A percentile compares a stretch with the other conserved stretches of the same genome.
These are phyloP conservation scores for Eutolmus rufibarbis DNA, from an alignment of 2,888 invertebrate species.

Conservation along the genomic window DNA sequence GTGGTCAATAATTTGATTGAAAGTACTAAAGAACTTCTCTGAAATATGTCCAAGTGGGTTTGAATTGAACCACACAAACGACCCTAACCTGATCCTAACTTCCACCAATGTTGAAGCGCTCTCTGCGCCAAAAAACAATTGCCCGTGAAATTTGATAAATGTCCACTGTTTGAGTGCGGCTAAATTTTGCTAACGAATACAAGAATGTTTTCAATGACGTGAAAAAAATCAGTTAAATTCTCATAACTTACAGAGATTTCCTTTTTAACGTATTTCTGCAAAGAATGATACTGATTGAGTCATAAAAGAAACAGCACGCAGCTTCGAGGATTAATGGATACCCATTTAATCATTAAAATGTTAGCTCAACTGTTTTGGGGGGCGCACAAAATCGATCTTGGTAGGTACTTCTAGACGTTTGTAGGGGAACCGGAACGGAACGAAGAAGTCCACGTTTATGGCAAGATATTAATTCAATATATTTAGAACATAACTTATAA, in stretches of 20 bases:
- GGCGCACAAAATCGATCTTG: not conserved
- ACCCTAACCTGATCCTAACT: not conserved
- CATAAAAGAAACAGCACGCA: not conserved
- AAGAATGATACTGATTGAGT: not conserved
- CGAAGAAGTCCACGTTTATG: too few species aligned
- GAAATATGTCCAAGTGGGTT: not conserved
- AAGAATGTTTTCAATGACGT: not conserved
- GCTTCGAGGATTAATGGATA: not conserved
- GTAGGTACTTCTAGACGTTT: not conserved
- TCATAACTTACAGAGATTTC: not conserved
- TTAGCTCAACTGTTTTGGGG: not conserved
- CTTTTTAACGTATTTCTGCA: not conserved
- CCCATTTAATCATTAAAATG: not conserved
- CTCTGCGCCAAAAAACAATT: not conserved
- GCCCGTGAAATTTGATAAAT: not conserved
- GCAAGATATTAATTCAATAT: too few species aligned
- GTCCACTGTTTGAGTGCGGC: not conserved
- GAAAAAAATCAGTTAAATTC: not conserved
- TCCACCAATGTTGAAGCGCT: not conserved
- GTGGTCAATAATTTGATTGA: constrained; percentile 25
- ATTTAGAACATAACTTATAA: too few species aligned
- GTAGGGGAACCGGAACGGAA: not conserved
- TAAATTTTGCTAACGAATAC: not conserved
- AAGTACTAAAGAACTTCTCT: not conserved
- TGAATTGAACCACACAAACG: not conserved